A percentile compares a stretch with the other conserved stretches of the same genome.
phyloP scores from a whole-genome alignment of 2,888 invertebrate genomes.

The Drymonia ruficornis region DNA sequence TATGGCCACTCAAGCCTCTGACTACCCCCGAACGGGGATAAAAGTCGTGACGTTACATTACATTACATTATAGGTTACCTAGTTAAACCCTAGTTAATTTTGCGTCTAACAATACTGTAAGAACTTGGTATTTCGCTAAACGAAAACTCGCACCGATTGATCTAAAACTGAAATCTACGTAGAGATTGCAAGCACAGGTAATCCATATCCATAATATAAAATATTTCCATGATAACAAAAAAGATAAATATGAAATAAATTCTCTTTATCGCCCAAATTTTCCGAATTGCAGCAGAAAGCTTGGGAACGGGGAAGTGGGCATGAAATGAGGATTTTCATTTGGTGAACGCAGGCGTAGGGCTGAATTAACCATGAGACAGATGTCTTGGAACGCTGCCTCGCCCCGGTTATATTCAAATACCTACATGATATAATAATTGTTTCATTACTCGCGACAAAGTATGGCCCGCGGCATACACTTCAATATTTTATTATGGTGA shows the following conservation, averaged over 20 bases:
- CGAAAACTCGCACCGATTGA: too few relatives aligned
- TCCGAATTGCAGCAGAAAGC: slow-evolving; percentile 24
- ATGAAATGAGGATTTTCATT: slow-evolving; percentile 27
- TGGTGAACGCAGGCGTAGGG: slow-evolving; percentile 14
- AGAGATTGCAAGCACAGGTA: too few relatives aligned
- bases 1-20: too few relatives aligned
- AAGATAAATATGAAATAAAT: slow-evolving; percentile 31
- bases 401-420: slow-evolving; percentile 6
- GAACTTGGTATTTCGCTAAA: too few relatives aligned
- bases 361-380: slow-evolving; percentile 39
- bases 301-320: slow-evolving; percentile 16
- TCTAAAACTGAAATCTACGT: too few relatives aligned
- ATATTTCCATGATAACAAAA: not conserved
- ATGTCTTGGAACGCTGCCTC: slow-evolving; percentile 15
- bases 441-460: not conserved
- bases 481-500: not conserved
- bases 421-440: not conserved
- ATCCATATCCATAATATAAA: too few relatives aligned
- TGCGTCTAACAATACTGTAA: too few relatives aligned
- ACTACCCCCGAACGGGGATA: too few relatives aligned
- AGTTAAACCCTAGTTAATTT: too few relatives aligned
- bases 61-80: too few relatives aligned
- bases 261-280: slow-evolving; percentile 22
- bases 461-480: not conserved
- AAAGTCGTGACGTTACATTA: too few relatives aligned